Base-by-base conservation (phyloP, 2,797 vertebrate genomes). In the Emys orbicularis region DNA sequence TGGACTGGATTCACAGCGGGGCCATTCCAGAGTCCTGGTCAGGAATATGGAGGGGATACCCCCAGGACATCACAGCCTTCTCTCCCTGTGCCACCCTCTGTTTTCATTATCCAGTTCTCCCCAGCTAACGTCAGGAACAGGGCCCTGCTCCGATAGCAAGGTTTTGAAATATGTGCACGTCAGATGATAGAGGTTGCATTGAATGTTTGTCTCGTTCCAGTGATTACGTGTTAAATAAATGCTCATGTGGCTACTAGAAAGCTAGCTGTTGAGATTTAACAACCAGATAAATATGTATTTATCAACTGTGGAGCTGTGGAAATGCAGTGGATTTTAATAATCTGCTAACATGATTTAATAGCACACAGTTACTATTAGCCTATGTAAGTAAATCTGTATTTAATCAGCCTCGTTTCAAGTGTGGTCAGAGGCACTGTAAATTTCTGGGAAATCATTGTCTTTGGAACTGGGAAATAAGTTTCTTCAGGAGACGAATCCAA, bases 171-270 rank as follows among this genome's bases (percentile, higher is more conserved):
- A 53, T 1, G 1, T 81, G 21, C 18, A 1, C 44, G 88, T 95
- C 86, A 90, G 85, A 56, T 93, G 72, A 86, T 37, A 74, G 3
- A 1, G 6, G 3, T 49, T 89, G 37, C 44, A 65, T 15, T 80
- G 5, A 18, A 5, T 77, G 4, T 82, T 47, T 92, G 37, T 72
- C 76, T 93, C 86, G 19, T 94, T 93, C 88, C 95, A 85, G n/a
- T 94, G 93, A 94, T 87, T 93, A 90, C 25, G 90, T 93, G 90
- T 82, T 56, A 92, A 87, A 84, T 91, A 95, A 89, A 90, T 96
- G 18, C 88, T 31, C 53, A 68, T 18, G 29, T 83, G 79, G 52
- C 91, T 56, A 29, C 84, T 83, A 49, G 79, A 90, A 86, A 88
- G 12, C 79, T 85, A 6, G 81, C 59, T 77, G 31, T 79, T 93